These are phyloP conservation scores for Clivina fossor DNA, from an alignment of 2,888 invertebrate genomes.

Conservation along the genomic window DNA sequence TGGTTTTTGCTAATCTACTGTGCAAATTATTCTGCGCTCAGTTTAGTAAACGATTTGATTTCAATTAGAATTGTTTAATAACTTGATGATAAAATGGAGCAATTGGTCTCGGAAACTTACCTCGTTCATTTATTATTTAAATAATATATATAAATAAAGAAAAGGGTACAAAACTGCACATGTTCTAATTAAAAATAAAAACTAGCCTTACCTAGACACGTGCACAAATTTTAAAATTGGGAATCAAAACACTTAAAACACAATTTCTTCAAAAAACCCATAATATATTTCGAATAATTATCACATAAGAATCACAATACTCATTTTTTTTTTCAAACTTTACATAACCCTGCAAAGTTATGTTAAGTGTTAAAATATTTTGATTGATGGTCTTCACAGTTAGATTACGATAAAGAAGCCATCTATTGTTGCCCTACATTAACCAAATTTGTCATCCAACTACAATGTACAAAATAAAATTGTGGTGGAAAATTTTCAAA, in stretches of 20 bases:
- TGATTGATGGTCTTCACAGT: slow-evolving; percentile 32
- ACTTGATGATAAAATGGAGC: no score
- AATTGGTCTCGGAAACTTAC: no score
- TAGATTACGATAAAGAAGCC: slow-evolving; percentile 19
- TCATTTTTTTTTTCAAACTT: slow-evolving; percentile 34
- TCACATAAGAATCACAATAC: slow-evolving; percentile 35
- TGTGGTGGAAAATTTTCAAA: slow-evolving; percentile 28
- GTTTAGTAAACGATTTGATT: slow-evolving; percentile 28
- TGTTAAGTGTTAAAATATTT: slow-evolving; percentile 30
- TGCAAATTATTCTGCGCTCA: slow-evolving; percentile 33
- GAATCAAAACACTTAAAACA: slow-evolving; percentile 33
- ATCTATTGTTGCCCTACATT: slow-evolving; percentile 30
- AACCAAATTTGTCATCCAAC: slow-evolving; percentile 25
- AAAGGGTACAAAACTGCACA: slow-evolving; percentile 11
- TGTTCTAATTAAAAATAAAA: slow-evolving; percentile 1
- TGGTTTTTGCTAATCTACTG: slow-evolving; percentile 31
- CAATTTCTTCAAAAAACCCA: slow-evolving; percentile 34
- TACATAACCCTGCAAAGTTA: slow-evolving; percentile 31
- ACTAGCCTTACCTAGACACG: slow-evolving; percentile 33
- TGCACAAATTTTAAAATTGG: slow-evolving; percentile 27
- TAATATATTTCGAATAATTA: slow-evolving; percentile 35
- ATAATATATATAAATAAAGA: slow-evolving; percentile 21
- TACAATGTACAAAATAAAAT: slow-evolving; percentile 26
- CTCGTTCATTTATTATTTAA: slow-evolving; percentile 4
- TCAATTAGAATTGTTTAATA: no score